Evolutionary conservation across 53 echinoderm and acorn worm genomes (phyloP), one percentile per base, ranked within the genome.

Genomic region (Apostichopus leukothele): DNA sequence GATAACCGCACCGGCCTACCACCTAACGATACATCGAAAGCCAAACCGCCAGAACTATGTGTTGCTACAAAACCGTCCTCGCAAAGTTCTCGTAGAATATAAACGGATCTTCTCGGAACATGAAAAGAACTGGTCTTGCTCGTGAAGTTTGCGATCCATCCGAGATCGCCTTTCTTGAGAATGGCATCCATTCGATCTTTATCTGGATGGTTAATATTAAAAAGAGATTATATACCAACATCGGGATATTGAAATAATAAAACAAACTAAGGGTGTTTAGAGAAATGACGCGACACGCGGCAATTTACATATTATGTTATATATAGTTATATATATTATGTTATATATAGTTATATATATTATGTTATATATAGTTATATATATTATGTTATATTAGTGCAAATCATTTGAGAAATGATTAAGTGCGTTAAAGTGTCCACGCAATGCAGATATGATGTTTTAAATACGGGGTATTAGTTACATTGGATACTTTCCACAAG

Each of bases 1-100:
- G 85, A 85, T 63, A 85, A 67, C 50, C 85, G 68, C 12, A 85
- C 67, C 67, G 85, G 85, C 67, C 85, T 60, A 85, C 85, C 85
- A 16, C 61, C 61, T 6, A 85, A 27, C 22, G 85, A 85, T 85
- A 85, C 67, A 66, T 85, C 85, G 68, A 85, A 85, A 60, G 85
- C 68, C 61, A 85, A 26, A 25, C 85, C 85, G 16, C 85, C 85
- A 9, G 27, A 3, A 20, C 85, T 9, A 16, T 60, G 85, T 9
- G 66, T 85, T 26, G 85, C 67, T 20, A 85, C 5, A 50, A 85
- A 85, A 66, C 85, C 85, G 50, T 66, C 85, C 9, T 85, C 67
- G 67, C 61, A 50, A 67, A 85, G 85, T 9, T 85, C 85, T 60
- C 67, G 63, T 5, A 85, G 6, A 63, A 85, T 85, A 50, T 85